Conservation (phyloP, 2,888 invertebrate species). For the Pachliopta kotzebuea region DNA sequence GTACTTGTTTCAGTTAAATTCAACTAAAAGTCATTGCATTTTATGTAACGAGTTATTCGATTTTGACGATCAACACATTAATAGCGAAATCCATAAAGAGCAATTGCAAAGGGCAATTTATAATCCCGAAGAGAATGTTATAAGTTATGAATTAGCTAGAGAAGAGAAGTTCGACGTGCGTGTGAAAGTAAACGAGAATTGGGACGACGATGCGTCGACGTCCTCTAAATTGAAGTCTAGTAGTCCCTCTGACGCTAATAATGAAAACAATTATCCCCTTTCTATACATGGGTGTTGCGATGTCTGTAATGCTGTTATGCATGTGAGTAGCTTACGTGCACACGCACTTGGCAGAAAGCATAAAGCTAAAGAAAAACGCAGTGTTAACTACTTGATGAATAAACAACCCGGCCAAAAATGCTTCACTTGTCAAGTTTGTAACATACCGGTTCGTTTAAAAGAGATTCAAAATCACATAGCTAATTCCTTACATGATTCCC, state of each 20-base stretch:
- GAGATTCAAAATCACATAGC: background rate
- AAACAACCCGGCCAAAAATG: background rate
- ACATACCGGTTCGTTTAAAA: background rate
- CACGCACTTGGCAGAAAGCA: background rate
- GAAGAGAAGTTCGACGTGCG: background rate
- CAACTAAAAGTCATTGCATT: slow-evolving; percentile 11
- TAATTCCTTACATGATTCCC: background rate
- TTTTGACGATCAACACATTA: background rate
- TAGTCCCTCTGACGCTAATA: background rate
- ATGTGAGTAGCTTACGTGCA: background rate
- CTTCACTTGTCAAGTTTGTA: slow-evolving; percentile 6
- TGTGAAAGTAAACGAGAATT: background rate
- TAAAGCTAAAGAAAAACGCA: background rate
- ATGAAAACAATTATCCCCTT: background rate
- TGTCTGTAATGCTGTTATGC: slow-evolving; percentile 5
- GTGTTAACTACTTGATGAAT: slow-evolving; percentile 5
- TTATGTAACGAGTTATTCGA: slow-evolving; percentile 19
- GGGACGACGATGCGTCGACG: background rate
- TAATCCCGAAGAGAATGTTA: background rate
- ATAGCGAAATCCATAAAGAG: background rate
- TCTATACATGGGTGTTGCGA: slow-evolving; percentile 4
- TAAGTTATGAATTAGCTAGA: background rate
- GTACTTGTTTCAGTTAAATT: slow-evolving; percentile 10
- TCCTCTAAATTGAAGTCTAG: background rate
- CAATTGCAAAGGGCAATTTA: background rate